phyloP scores from a whole-genome alignment of 2,113 vertebrate genomes.

The Eclectus roratus region DNA sequence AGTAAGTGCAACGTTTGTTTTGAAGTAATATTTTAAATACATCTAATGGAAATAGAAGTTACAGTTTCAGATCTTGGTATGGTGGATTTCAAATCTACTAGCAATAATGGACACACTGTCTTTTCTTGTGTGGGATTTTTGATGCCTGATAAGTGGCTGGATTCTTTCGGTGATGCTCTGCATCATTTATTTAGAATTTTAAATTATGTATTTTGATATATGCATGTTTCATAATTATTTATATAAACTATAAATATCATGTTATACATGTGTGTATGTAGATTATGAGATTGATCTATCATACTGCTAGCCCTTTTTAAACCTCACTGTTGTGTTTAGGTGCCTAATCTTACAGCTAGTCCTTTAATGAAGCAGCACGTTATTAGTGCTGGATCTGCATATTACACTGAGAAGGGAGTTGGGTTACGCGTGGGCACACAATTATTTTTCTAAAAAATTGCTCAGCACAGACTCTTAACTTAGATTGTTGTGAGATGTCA shows the following conservation, averaged over 20 bases:
- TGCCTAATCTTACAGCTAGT: background rate
- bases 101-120: background rate
- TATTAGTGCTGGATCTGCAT: background rate
- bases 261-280: background rate
- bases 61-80: background rate
- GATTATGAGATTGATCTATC: background rate
- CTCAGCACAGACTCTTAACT: background rate
- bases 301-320: background rate
- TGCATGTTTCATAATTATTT: background rate
- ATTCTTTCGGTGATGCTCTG: background rate
- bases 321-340: background rate
- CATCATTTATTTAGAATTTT: background rate
- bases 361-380: background rate
- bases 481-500: background rate
- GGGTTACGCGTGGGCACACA: background rate
- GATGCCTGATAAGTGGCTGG: background rate
- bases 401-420: background rate
- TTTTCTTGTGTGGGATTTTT: background rate
- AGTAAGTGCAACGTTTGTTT: slow-evolving; percentile 2
- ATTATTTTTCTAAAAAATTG: background rate
- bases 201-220: background rate
- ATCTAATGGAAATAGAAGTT: background rate
- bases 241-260: background rate
- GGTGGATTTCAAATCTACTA: background rate
- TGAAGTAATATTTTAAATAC: slow-evolving; percentile 7